These are phyloP conservation scores for Clepsis dumicolana DNA, from an alignment of 2,888 invertebrate species.

Conservation along the genomic window DNA sequence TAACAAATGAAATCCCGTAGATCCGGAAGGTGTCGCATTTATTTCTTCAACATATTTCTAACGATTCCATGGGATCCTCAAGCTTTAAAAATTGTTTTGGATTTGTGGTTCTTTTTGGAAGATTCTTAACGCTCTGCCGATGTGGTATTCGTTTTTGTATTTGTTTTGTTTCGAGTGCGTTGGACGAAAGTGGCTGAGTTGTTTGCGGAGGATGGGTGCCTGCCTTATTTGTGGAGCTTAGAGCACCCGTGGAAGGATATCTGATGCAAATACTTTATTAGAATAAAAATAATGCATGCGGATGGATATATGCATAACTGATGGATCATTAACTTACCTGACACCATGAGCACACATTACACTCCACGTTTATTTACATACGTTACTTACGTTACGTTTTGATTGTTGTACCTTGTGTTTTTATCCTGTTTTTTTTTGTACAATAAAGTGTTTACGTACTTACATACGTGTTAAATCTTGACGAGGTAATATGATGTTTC, in stretches of 20 bases:
- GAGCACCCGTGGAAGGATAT: constrained; percentile 14
- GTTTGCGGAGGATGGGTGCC: constrained; percentile 42
- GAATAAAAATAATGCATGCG: background rate
- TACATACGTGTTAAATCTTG: no score
- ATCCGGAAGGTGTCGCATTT: no score
- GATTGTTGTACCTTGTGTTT: no score
- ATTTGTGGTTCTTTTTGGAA: constrained; percentile 16
- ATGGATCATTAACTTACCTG: no score
- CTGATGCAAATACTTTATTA: constrained; percentile 10
- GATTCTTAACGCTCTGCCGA: background rate
- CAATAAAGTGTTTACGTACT: no score
- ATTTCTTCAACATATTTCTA: background rate
- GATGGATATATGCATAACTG: no score
- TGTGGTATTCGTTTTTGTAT: constrained; percentile 20
- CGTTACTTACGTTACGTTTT: no score
- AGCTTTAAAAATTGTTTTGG: background rate
- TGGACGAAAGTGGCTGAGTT: constrained; percentile 35
- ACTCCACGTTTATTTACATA: no score
- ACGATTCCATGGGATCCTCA: background rate
- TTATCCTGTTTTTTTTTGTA: no score
- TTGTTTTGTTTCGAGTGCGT: constrained; percentile 35
- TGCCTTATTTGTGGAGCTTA: constrained; percentile 40
- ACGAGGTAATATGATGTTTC: no score
- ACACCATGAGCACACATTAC: no score
- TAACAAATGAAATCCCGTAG: background rate